These are phyloP conservation scores for Taurulus bubalis DNA, from an alignment of 2,113 vertebrate genomes.

Conservation along the genomic window DNA sequence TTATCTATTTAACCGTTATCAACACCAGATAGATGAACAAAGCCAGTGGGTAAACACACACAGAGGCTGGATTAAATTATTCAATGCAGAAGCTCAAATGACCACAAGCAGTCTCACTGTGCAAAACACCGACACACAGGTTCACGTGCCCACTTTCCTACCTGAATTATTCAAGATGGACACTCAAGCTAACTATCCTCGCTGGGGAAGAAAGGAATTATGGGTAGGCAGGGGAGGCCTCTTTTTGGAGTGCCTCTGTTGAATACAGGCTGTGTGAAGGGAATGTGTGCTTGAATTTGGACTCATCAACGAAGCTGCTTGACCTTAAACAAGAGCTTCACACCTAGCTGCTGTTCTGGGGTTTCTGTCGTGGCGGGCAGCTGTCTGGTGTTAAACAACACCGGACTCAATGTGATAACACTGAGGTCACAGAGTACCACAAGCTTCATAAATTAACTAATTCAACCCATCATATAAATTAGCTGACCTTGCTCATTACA, in stretches of 20 bases:
- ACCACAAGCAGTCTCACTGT: conserved; percentile 56
- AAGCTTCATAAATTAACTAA: conserved; percentile 11
- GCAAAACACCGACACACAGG: conserved; percentile 44
- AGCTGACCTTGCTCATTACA: background rate
- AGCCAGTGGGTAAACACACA: conserved; percentile 36
- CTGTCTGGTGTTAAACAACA: conserved; percentile 31
- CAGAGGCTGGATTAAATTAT: conserved; percentile 75
- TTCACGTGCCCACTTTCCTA: conserved; percentile 80
- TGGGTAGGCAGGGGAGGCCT: background rate
- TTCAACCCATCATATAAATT: conserved; percentile 6
- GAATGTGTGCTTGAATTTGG: conserved; percentile 21
- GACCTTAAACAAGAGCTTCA: conserved; percentile 33
- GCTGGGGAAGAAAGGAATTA: conserved; percentile 26
- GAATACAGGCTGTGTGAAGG: conserved; percentile 9
- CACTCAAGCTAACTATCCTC: conserved; percentile 56
- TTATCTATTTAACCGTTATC: background rate
- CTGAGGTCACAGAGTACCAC: conserved; percentile 14
- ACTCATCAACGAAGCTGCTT: conserved; percentile 1
- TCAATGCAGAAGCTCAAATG: conserved; percentile 72
- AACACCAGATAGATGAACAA: conserved; percentile 42
- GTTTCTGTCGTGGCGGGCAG: conserved; percentile 23
- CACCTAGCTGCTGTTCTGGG: conserved; percentile 18
- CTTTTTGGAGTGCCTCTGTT: background rate
- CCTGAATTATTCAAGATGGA: conserved; percentile 80
- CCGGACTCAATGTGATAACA: background rate